Evolutionary conservation across 2,888 invertebrate genomes (phyloP).

Genomic region (Lymantria dispar): DNA sequence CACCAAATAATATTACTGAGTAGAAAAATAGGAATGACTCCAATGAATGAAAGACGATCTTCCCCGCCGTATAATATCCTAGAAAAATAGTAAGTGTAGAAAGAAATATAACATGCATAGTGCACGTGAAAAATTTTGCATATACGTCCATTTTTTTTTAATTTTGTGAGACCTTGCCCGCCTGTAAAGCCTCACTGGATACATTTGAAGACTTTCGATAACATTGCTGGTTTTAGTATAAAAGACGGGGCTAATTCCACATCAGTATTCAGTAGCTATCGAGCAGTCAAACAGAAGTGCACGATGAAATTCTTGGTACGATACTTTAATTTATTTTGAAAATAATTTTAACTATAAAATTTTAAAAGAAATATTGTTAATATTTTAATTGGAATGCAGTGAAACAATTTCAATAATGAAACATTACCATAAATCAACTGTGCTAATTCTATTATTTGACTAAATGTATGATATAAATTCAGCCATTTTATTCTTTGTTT

Average conservation of each 20-base stretch:
- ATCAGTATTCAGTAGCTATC: slow-evolving; percentile 77
- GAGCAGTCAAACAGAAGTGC: slow-evolving; percentile 78
- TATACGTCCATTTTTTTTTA: slow-evolving; percentile 9
- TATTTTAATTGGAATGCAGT: slow-evolving; percentile 13
- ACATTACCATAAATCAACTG: not conserved
- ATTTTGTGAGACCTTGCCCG: slow-evolving; percentile 29
- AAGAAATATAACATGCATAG: not conserved
- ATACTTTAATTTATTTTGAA: slow-evolving; percentile 29
- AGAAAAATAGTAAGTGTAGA: no score
- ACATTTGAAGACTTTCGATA: slow-evolving; percentile 61
- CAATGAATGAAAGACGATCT: no score
- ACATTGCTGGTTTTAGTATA: slow-evolving; percentile 56
- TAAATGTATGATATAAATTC: no score
- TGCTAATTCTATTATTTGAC: no score
- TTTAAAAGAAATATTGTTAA: slow-evolving; percentile 2
- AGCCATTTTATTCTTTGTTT: no score
- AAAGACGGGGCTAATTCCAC: slow-evolving; percentile 51
- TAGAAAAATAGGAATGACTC: no score
- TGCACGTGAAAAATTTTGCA: slow-evolving; percentile 1
- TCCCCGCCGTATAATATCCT: no score
- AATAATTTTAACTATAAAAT: not conserved
- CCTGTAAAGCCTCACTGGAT: slow-evolving; percentile 28
- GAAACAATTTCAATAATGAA: not conserved
- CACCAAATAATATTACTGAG: no score
- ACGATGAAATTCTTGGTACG: slow-evolving; percentile 80